Evolutionary conservation across 1,140 invertebrate species (phyloP).

Genomic region (Chironomus tepperi): DNA sequence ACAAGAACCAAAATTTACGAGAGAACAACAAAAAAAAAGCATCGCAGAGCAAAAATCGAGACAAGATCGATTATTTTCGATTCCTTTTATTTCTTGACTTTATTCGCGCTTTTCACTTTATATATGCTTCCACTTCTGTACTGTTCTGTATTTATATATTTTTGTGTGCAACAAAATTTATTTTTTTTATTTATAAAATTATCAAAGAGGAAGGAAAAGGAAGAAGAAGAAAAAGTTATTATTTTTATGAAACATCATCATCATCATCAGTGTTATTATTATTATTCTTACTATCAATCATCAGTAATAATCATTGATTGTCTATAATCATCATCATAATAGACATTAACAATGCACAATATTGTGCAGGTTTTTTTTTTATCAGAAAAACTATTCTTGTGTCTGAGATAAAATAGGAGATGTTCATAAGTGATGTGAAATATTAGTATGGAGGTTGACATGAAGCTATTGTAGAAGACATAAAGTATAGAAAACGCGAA

Average conservation of each 20-base stretch:
- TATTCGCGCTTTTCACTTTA: constrained; percentile 18
- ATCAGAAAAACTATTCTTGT: no score
- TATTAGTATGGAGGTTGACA: no score
- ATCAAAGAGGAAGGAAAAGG: background rate
- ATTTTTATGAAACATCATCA: background rate
- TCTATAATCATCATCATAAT: no score
- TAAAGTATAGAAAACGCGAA: no score
- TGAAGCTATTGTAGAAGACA: no score
- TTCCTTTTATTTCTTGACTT: background rate
- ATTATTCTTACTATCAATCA: no score
- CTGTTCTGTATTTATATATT: background rate
- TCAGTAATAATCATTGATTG: no score
- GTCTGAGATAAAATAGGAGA: no score
- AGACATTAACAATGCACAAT: no score
- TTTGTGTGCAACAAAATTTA: background rate
- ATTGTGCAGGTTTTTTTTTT: no score
- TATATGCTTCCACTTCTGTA: background rate
- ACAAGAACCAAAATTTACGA: background rate
- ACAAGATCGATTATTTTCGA: constrained; percentile 22
- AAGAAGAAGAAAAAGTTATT: background rate
- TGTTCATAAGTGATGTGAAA: no score
- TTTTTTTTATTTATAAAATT: background rate
- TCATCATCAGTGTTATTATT: no score
- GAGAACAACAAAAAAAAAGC: background rate
- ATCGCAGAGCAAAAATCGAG: background rate